These are phyloP conservation scores for Mixornis gularis DNA, from an alignment of 2,113 vertebrate genomes.

Conservation along the genomic window DNA sequence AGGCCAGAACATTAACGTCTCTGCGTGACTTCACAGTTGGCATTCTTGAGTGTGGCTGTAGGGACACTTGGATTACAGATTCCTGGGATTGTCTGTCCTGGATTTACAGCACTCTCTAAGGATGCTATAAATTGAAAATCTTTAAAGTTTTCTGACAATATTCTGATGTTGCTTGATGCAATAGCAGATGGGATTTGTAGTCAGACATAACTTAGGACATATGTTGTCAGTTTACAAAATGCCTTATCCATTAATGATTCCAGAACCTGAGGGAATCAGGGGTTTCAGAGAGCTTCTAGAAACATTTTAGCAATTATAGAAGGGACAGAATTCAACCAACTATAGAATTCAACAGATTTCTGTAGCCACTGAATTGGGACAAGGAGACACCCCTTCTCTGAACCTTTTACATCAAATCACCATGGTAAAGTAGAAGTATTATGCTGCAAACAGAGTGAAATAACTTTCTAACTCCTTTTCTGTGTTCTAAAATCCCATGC, in stretches of 20 bases:
- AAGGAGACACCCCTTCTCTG: background rate
- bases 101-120: rapidly evolving
- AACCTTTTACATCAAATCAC: background rate
- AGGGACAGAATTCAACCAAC: background rate
- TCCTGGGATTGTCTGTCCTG: background rate
- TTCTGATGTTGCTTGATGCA: background rate
- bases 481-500: background rate
- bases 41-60: background rate
- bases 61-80: background rate
- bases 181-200: background rate
- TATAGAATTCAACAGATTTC: background rate
- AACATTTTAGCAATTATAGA: background rate
- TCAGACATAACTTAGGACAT: background rate
- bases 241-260: background rate
- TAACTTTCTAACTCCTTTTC: background rate
- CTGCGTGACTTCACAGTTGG: background rate
- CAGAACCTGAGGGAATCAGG: background rate
- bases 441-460: background rate
- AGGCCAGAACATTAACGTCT: background rate
- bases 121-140: background rate
- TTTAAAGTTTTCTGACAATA: background rate
- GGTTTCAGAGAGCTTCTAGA: background rate
- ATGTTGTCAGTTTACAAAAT: background rate
- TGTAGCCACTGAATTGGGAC: background rate
- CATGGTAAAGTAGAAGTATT: background rate